Conservation (phyloP, 2,113 vertebrate species). For the Calyptomena viridis region DNA sequence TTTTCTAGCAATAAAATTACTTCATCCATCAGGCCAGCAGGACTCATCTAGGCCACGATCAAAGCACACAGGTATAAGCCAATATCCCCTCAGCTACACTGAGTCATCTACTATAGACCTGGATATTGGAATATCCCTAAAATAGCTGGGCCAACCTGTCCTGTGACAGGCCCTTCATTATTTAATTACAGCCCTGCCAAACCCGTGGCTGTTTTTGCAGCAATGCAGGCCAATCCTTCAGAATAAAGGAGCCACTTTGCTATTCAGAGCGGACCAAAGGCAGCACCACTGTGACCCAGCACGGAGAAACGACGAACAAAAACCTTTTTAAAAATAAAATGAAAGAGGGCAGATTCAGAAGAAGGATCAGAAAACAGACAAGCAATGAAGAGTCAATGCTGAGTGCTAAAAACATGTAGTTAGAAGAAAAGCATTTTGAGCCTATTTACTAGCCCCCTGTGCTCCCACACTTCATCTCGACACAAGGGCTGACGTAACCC, state of each 20-base stretch:
- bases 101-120: background rate
- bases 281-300: background rate
- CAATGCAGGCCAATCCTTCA: background rate
- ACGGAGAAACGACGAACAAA: background rate
- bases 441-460: conserved; percentile 3
- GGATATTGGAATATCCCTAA: background rate
- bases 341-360: background rate
- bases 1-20: background rate
- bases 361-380: conserved; percentile 22
- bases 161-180: background rate
- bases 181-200: conserved; percentile 2
- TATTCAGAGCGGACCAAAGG: conserved; percentile 48
- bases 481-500: background rate
- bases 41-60: background rate
- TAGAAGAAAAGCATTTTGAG: conserved; percentile 4
- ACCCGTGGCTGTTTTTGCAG: background rate
- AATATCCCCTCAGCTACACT: background rate
- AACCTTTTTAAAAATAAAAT: conserved; percentile 26
- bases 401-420: background rate
- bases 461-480: background rate
- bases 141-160: conserved; percentile 17
- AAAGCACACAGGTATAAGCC: background rate
- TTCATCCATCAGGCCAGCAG: background rate
- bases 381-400: background rate
- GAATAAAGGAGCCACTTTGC: conserved; percentile 22